Conservation (phyloP, 2,797 vertebrate genomes). For the Champsocephalus esox region DNA sequence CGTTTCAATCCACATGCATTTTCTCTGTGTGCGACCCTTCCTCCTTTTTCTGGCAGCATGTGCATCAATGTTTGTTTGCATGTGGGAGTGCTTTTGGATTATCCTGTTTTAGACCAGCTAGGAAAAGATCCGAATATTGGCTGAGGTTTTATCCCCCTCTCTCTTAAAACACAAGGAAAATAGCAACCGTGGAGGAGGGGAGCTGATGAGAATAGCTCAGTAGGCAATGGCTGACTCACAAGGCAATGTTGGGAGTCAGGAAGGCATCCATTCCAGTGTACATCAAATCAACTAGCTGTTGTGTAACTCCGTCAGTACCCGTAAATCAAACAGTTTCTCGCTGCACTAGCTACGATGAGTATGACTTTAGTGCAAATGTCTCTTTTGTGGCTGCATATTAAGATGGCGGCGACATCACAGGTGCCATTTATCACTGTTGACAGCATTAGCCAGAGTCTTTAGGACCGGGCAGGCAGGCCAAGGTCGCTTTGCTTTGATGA, state of each 20-base stretch:
- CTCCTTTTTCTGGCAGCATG: conserved; percentile 28
- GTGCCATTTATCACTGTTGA: conserved; percentile 70
- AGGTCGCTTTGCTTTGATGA: conserved; percentile 16
- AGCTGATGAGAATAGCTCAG: conserved; percentile 84
- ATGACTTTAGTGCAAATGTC: conserved; percentile 40
- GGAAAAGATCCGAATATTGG: conserved; percentile 69
- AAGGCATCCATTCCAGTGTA: conserved; percentile 66
- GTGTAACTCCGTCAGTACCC: conserved; percentile 66
- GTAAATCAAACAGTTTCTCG: conserved; percentile 45
- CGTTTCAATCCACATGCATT: conserved; percentile 31
- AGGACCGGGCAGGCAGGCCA: conserved; percentile 6
- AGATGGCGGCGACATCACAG: conserved; percentile 59
- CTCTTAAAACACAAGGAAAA: conserved; percentile 75
- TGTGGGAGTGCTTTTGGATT: conserved; percentile 79
- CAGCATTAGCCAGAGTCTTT: conserved; percentile 33
- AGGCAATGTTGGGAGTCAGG: conserved; percentile 72
- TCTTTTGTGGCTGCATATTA: conserved; percentile 35
- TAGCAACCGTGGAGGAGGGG: conserved; percentile 75
- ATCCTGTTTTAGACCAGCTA: conserved; percentile 68
- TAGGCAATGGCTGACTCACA: conserved; percentile 84
- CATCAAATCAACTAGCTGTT: conserved; percentile 69
- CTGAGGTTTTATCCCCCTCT: conserved; percentile 62
- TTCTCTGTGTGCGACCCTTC: neutral
- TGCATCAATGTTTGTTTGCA: conserved; percentile 41
- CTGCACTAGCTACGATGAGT: neutral